phyloP scores from a whole-genome alignment of 1,140 invertebrate species.

The Ceratosolen fusciceps region DNA sequence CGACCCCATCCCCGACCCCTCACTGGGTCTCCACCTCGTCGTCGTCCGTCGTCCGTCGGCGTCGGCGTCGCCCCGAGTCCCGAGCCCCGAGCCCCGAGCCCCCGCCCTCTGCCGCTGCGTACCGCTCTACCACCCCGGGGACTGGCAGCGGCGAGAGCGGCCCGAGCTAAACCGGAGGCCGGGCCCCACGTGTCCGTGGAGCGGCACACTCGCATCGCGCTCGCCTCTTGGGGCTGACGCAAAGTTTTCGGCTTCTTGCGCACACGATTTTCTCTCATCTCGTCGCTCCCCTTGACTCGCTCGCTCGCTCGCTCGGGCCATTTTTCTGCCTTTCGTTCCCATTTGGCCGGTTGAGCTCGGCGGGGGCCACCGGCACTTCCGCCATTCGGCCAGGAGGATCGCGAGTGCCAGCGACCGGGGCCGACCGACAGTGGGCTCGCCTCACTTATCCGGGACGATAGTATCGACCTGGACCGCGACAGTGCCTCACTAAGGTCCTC shows the following conservation, averaged over 20 bases:
- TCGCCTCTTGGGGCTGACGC: constrained; percentile 30
- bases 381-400: neutral
- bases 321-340: neutral
- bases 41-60: too few relatives aligned
- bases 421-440: too few relatives aligned
- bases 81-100: too few relatives aligned
- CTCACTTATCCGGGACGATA: constrained; percentile 1
- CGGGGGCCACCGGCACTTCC: neutral
- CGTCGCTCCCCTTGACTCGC: too few relatives aligned
- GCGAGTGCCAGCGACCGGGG: constrained; percentile 1
- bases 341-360: neutral
- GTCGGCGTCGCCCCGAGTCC: too few relatives aligned
- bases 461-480: neutral
- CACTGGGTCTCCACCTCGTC: too few relatives aligned
- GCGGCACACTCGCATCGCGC: constrained; percentile 2
- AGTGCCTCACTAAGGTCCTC: too few relatives aligned
- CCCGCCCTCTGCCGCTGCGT: too few relatives aligned
- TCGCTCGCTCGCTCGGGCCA: neutral
- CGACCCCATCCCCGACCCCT: too few relatives aligned
- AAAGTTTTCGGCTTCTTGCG: constrained; percentile 42
- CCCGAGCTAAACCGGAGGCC: constrained; percentile 4
- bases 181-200: constrained; percentile 37
- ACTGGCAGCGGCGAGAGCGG: neutral
- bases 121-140: constrained; percentile 13
- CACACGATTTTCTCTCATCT: too few relatives aligned